A percentile compares a stretch with the other conserved stretches of the same genome.
Evolutionary conservation across 2,113 vertebrate genomes (phyloP).

Genomic region (Prietella phreatophila): DNA sequence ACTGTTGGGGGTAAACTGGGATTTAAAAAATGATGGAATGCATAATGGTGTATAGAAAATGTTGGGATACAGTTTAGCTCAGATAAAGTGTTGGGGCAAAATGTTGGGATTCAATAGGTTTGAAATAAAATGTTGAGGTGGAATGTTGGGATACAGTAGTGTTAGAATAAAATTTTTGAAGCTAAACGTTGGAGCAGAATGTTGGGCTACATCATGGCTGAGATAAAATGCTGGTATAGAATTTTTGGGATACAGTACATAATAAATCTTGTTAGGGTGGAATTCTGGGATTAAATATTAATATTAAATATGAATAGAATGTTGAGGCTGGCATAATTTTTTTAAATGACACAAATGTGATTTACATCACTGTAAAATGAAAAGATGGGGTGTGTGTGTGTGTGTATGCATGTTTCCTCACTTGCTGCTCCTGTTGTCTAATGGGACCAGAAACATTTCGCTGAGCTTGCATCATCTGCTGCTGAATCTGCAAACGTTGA

Average conservation of each 20-base stretch:
- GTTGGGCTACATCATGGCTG: background rate
- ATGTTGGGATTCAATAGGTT: background rate
- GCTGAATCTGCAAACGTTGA: conserved; percentile 99
- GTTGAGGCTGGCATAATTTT: background rate
- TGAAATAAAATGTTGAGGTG: background rate
- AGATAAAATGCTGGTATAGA: background rate
- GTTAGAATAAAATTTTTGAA: conserved; percentile 3
- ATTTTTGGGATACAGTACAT: background rate
- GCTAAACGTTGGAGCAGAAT: background rate
- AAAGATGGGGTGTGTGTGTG: background rate
- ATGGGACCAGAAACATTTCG: conserved; percentile 97
- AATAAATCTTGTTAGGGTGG: background rate
- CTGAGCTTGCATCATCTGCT: conserved; percentile 99
- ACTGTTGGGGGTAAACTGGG: too few relatives aligned
- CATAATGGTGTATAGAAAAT: background rate
- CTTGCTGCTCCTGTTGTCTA: conserved; percentile 99
- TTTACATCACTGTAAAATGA: background rate
- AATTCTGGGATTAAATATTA: background rate
- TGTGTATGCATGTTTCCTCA: conserved; percentile 63
- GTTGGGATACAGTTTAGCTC: background rate
- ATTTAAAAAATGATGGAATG: background rate
- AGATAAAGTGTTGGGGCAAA: background rate
- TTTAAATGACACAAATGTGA: background rate
- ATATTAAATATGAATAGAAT: background rate
- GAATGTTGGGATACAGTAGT: conserved; percentile 20